A percentile compares a stretch with the other conserved stretches of the same genome.
Evolutionary conservation across 2,797 vertebrate species (phyloP).

Genomic region (Myiothlypis coronata): DNA sequence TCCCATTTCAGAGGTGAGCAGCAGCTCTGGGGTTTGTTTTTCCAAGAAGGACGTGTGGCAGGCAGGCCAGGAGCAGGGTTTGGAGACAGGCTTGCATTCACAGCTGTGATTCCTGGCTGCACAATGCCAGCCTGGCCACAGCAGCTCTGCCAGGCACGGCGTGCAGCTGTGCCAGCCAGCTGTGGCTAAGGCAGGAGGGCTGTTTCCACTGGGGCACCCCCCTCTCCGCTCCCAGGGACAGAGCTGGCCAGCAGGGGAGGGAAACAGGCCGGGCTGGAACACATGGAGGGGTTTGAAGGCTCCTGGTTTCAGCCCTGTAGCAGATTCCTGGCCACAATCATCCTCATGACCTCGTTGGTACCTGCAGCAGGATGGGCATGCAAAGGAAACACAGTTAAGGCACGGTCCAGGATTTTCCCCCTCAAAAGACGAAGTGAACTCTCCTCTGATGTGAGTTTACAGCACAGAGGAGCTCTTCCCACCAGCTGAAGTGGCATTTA

Average conservation of each 20-base stretch:
- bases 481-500: background rate
- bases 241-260: background rate
- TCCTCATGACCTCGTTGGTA: constrained; percentile 96
- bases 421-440: background rate
- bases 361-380: constrained; percentile 72
- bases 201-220: background rate
- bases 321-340: constrained; percentile 90
- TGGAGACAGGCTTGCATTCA: background rate
- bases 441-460: background rate
- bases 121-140: background rate
- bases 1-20: background rate
- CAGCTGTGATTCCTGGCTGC: background rate
- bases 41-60: background rate
- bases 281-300: background rate
- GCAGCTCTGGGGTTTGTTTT: background rate
- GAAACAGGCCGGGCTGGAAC: background rate
- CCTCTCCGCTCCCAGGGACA: background rate
- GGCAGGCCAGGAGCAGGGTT: background rate
- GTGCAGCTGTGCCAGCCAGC: background rate
- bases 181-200: background rate
- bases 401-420: rapidly evolving
- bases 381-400: background rate
- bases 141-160: constrained; percentile 18
- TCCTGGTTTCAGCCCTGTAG: constrained; percentile 73
- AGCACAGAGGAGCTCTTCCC: background rate